Evolutionary conservation across 2,113 vertebrate species (phyloP), one percentile per base, ranked within the genome.

Genomic region (Rhinoptilus africanus): DNA sequence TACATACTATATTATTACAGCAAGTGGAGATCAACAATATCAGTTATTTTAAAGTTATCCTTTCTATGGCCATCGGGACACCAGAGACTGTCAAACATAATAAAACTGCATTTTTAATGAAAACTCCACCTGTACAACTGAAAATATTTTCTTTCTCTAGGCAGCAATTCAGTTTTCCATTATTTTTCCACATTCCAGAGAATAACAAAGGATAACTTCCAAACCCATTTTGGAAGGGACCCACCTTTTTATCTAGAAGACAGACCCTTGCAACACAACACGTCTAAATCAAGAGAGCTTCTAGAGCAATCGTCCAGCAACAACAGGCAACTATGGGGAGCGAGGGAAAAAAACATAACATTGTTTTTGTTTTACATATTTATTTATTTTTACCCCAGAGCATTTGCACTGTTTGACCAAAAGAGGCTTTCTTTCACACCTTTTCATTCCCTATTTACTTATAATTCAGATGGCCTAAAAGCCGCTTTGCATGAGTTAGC

Each of bases 301-400:
- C 7, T 20, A 19, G 1, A 56, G 9, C 10, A 34, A 26, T 9
- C 12, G 20, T 45, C 27, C 34, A 66, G 24, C 41, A 39, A 32
- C 30, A 62, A 22, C 14, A 4, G 14, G 6, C 23, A 77, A 13
- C 43, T 39, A 24, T 3, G 12, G 22, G 12, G 53, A 34, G 5
- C 1, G 9, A 77, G 34, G 19, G 18, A 41, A 3, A 5, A 85
- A 85, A 85, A 28, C 10, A 34, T 1, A 0, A 2, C n/a, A 14
- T 14, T 16, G 14, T 57, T 27, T 19, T 48, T 45, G 2, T 23
- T 66, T 30, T 50, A n/a, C 12, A 9, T 12, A 50, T 30, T 32
- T 30, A 30, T 10, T 59, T 76, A 14, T 48, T 59, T 51, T 51
- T 41, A 60, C 9, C 13, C 19, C 19, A 4, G 7, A 53, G 12